These are phyloP conservation scores for Synanthedon tipuliformis DNA, from an alignment of 2,888 invertebrate species.

Conservation along the genomic window DNA sequence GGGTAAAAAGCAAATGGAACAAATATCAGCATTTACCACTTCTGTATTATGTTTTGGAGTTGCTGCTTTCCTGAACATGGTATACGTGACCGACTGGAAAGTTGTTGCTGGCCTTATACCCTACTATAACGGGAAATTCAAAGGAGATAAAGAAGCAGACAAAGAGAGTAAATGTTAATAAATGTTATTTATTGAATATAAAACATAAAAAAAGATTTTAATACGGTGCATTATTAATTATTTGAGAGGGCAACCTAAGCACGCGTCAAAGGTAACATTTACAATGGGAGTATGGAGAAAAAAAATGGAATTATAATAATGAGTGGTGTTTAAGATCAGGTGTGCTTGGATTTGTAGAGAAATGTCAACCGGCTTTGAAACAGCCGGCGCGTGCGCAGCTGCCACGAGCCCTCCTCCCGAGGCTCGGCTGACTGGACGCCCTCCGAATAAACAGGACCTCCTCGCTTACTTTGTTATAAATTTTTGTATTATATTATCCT, in stretches of 20 bases:
- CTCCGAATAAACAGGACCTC: slow-evolving; percentile 50
- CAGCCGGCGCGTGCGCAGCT: slow-evolving; percentile 49
- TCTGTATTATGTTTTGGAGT: slow-evolving; percentile 71
- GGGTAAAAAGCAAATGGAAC: slow-evolving; percentile 72
- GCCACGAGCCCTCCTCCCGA: slow-evolving; percentile 35
- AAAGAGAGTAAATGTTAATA: slow-evolving; percentile 5
- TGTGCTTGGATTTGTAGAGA: slow-evolving; percentile 60
- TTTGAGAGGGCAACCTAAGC: slow-evolving; percentile 16
- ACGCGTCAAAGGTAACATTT: slow-evolving; percentile 27
- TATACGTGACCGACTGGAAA: slow-evolving; percentile 85
- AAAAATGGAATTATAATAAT: slow-evolving; percentile 51
- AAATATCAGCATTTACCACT: slow-evolving; percentile 52
- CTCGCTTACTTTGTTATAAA: slow-evolving; percentile 8
- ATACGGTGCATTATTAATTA: slow-evolving; percentile 11
- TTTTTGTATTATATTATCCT: slow-evolving; percentile 32
- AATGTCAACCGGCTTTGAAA: slow-evolving; percentile 52
- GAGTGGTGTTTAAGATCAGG: slow-evolving; percentile 57
- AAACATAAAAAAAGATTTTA: neutral
- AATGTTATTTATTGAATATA: neutral
- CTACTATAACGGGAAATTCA: slow-evolving; percentile 77
- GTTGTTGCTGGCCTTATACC: slow-evolving; percentile 76
- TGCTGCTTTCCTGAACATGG: slow-evolving; percentile 58
- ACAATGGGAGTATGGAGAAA: slow-evolving; percentile 30
- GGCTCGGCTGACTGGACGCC: slow-evolving; percentile 39
- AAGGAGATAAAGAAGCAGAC: slow-evolving; percentile 13